These are phyloP conservation scores for Clitarchus hookeri DNA, from an alignment of 2,888 invertebrate genomes.

Conservation along the genomic window DNA sequence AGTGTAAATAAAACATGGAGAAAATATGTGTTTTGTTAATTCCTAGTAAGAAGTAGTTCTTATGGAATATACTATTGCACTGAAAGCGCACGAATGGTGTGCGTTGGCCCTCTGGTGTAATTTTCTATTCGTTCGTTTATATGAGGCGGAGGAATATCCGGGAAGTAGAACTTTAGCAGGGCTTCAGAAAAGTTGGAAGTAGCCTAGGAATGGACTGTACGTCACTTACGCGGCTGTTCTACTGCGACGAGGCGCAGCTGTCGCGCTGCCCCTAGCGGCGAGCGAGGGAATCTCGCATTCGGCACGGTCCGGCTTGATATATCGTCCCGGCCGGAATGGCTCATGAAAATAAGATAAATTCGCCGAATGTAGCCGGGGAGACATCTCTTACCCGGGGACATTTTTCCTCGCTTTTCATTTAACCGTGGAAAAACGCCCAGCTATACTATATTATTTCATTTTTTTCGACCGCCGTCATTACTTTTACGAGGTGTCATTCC, in stretches of 20 bases:
- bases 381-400: not conserved
- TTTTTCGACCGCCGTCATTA: not conserved
- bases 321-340: not conserved
- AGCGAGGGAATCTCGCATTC: not conserved
- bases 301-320: not conserved
- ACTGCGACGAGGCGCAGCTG: not conserved
- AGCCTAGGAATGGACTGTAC: no score
- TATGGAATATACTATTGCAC: no score
- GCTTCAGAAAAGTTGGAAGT: no score
- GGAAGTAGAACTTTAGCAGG: no score
- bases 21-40: no score
- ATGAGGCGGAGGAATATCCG: no score
- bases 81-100: no score
- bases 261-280: not conserved
- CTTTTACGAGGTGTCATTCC: not conserved
- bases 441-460: not conserved
- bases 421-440: not conserved
- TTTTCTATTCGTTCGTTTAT: no score
- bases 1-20: no score
- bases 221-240: not conserved
- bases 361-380: not conserved
- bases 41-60: no score
- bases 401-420: not conserved
- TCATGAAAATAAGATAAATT: conserved; percentile 14
- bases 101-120: no score